A percentile compares a stretch with the other conserved stretches of the same genome.
Conservation (phyloP, 2,113 vertebrate species). For the Zosterops pallidus region DNA sequence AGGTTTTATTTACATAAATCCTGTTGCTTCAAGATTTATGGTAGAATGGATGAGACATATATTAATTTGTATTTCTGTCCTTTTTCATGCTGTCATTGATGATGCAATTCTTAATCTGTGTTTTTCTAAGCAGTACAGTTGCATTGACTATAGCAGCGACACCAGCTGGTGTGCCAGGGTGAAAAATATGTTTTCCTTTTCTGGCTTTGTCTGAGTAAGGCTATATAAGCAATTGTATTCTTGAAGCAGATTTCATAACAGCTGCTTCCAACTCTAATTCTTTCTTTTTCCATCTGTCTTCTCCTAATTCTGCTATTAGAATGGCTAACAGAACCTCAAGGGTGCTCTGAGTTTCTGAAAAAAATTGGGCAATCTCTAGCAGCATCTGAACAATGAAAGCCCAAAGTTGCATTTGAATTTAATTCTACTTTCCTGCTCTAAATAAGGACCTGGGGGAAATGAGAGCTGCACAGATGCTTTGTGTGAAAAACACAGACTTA, state of each 20-base stretch:
- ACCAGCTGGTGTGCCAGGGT: slow-evolving; percentile 21
- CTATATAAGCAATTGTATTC: slow-evolving; percentile 28
- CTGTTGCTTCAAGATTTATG: no score
- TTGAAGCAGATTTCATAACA: slow-evolving; percentile 47
- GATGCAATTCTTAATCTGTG: background rate
- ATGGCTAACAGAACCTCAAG: slow-evolving; percentile 23
- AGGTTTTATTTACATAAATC: background rate
- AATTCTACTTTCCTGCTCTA: background rate
- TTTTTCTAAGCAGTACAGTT: background rate
- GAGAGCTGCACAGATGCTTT: background rate
- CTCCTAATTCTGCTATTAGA: slow-evolving; percentile 46
- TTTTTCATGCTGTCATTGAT: background rate
- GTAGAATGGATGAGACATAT: no score
- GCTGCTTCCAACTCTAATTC: slow-evolving; percentile 44
- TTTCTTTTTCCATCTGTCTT: slow-evolving; percentile 44
- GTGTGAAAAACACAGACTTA: background rate
- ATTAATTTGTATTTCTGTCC: background rate
- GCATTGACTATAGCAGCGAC: background rate
- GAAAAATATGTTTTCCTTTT: slow-evolving; percentile 42
- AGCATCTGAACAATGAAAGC: background rate
- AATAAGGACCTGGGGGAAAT: background rate
- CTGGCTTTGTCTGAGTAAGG: background rate
- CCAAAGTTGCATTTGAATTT: background rate
- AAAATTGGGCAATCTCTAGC: background rate
- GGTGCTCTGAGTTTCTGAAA: slow-evolving; percentile 2